Percentiles rank a stretch among this genome's conserved stretches.
Conservation (phyloP, 2,888 invertebrate genomes). For the Coelinius sp. region DNA sequence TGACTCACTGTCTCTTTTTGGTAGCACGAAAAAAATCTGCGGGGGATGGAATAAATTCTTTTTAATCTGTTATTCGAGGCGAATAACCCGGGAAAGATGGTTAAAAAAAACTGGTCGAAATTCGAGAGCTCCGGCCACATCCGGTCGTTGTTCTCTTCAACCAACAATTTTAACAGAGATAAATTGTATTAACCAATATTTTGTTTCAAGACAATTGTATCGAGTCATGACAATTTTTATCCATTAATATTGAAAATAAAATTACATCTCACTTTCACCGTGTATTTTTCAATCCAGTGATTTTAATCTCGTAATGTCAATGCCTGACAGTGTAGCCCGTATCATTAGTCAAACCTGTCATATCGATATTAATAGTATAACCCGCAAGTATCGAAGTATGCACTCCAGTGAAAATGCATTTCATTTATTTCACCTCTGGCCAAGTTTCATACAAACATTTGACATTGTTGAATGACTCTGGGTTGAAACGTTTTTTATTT, state of each 20-base stretch:
- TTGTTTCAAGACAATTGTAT: too few species aligned
- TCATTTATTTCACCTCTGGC: slow-evolving; percentile 63
- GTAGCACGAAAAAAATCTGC: not conserved
- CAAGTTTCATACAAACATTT: slow-evolving; percentile 21
- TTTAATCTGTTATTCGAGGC: not conserved
- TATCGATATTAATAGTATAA: slow-evolving; percentile 69
- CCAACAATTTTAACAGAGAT: too few species aligned
- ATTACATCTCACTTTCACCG: slow-evolving; percentile 27
- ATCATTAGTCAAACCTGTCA: slow-evolving; percentile 71
- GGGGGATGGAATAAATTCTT: not conserved
- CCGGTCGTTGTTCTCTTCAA: too few species aligned
- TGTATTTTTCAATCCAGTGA: slow-evolving; percentile 56
- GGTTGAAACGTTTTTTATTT: slow-evolving; percentile 18
- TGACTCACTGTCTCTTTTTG: not conserved
- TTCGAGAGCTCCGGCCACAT: too few species aligned
- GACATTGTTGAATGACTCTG: slow-evolving; percentile 68
- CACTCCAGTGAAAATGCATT: slow-evolving; percentile 67
- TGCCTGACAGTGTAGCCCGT: slow-evolving; percentile 58
- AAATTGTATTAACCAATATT: too few species aligned
- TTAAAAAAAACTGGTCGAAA: not conserved
- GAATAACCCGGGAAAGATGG: not conserved
- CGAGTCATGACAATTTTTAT: too few species aligned
- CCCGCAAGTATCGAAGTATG: slow-evolving; percentile 63
- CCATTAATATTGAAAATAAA: too few species aligned
- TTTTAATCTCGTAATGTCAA: slow-evolving; percentile 71